Evolutionary conservation across 2,797 vertebrate genomes (phyloP).

Genomic region (Falco berigora): DNA sequence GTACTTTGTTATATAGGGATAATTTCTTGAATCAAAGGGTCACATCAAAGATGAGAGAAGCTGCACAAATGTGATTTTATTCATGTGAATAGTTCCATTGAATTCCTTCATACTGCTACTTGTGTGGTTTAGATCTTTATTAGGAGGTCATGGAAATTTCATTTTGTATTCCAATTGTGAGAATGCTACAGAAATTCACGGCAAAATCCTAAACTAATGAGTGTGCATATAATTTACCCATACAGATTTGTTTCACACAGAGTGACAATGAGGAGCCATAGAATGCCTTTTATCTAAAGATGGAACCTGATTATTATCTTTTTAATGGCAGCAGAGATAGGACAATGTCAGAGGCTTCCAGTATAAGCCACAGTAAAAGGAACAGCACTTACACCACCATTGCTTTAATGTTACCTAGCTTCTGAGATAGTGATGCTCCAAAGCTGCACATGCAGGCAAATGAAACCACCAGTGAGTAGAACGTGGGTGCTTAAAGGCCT

Average conservation of each 20-base stretch:
- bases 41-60: background rate
- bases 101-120: background rate
- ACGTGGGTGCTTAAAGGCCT: background rate
- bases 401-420: background rate
- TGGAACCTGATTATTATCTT: background rate
- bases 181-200: background rate
- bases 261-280: background rate
- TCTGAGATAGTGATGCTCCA: background rate
- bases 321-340: background rate
- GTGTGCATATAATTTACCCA: background rate
- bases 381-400: background rate
- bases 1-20: background rate
- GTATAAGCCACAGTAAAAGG: background rate
- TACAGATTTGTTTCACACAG: background rate
- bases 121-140: background rate
- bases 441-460: background rate
- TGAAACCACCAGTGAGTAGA: background rate
- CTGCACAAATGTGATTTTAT: background rate
- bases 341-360: background rate
- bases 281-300: background rate
- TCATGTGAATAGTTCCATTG: background rate
- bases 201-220: background rate
- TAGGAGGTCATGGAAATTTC: background rate
- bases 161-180: background rate
- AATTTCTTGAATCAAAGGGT: background rate